These are phyloP conservation scores for Puma concolor DNA, from an alignment of 2,113 vertebrate species.

Conservation along the genomic window DNA sequence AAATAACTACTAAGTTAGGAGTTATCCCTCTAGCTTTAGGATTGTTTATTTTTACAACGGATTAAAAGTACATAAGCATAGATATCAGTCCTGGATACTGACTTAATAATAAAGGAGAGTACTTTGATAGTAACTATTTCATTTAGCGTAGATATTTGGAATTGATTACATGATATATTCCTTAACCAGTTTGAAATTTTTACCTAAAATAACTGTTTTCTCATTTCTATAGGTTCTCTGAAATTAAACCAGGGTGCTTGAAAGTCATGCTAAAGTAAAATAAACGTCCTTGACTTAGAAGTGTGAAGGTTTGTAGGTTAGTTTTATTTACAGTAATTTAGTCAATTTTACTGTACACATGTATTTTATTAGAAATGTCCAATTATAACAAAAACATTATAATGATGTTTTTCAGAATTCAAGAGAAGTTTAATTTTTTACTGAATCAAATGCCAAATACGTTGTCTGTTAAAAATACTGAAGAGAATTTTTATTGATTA, in stretches of 20 bases:
- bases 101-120: slow-evolving; percentile 13
- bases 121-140: slow-evolving; percentile 14
- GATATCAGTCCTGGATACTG: not conserved
- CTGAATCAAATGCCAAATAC: slow-evolving; percentile 59
- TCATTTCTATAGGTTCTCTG: slow-evolving; percentile 90
- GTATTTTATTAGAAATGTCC: slow-evolving; percentile 78
- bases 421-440: slow-evolving; percentile 68
- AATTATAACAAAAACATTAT: slow-evolving; percentile 51
- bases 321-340: slow-evolving; percentile 69
- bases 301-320: slow-evolving; percentile 64
- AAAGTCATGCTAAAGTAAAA: slow-evolving; percentile 92
- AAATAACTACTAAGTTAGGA: slow-evolving; percentile 3
- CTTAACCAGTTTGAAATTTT: slow-evolving; percentile 28
- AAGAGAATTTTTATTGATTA: slow-evolving; percentile 61
- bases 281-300: slow-evolving; percentile 60
- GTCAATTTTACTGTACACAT: slow-evolving; percentile 69
- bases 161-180: slow-evolving; percentile 45
- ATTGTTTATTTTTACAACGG: slow-evolving; percentile 9
- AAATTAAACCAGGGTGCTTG: slow-evolving; percentile 93
- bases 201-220: slow-evolving; percentile 75
- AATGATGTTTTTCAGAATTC: slow-evolving; percentile 59
- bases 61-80: slow-evolving; percentile 20
- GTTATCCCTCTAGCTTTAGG: not conserved
- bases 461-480: slow-evolving; percentile 62
- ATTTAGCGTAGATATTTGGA: slow-evolving; percentile 24